phyloP scores from a whole-genome alignment of 1,140 invertebrate genomes.

The Nephila pilipes region DNA sequence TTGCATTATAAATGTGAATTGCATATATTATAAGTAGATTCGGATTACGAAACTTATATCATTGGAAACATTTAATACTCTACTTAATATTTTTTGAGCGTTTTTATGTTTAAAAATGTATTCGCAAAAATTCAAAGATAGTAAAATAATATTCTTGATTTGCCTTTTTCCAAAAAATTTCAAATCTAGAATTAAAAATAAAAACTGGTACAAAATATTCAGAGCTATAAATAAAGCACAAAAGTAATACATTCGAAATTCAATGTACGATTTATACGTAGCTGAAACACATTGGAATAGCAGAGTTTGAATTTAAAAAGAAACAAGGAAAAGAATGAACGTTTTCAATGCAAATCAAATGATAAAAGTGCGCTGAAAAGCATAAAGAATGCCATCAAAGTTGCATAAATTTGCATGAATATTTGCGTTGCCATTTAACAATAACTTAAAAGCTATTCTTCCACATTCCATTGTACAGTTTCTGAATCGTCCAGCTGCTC shows the following conservation, averaged over 20 bases:
- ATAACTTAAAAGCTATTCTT: constrained; percentile 41
- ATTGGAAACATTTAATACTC: no score
- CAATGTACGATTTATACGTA: constrained; percentile 41
- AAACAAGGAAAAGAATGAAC: not conserved
- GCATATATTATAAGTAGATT: no score
- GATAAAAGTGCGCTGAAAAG: constrained; percentile 31
- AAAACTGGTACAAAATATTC: not conserved
- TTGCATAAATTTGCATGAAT: constrained; percentile 65
- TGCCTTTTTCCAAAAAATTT: not conserved
- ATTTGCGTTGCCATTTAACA: constrained; percentile 50
- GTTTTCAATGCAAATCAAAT: constrained; percentile 65
- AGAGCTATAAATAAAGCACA: not conserved
- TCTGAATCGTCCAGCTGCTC: constrained; percentile 14
- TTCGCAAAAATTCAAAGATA: no score
- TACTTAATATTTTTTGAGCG: no score
- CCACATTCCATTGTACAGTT: not conserved
- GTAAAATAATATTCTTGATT: not conserved
- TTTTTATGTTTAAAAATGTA: no score
- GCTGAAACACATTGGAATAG: constrained; percentile 11
- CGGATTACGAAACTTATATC: no score
- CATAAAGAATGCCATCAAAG: constrained; percentile 35
- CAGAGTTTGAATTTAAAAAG: not conserved
- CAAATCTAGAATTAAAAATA: not conserved
- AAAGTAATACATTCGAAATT: constrained; percentile 11
- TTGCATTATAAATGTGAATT: no score